These are phyloP conservation scores for Hypomecis atomaria DNA, from an alignment of 2,888 invertebrate genomes.

Conservation along the genomic window DNA sequence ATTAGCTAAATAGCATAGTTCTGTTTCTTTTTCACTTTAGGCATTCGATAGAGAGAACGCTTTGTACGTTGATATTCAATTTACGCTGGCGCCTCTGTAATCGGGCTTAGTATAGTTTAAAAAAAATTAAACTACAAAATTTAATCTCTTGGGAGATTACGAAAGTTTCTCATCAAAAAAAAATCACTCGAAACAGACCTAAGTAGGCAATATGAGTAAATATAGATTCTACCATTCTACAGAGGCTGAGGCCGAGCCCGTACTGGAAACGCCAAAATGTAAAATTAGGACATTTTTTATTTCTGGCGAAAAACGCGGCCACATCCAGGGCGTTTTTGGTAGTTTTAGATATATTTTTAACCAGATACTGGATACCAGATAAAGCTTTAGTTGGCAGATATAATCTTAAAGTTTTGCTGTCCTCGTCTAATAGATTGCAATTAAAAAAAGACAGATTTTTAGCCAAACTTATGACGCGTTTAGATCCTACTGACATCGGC, in stretches of 20 bases:
- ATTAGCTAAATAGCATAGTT: too few relatives aligned
- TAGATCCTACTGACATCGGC: too few relatives aligned
- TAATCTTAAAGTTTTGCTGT: too few relatives aligned
- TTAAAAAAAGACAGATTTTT: too few relatives aligned
- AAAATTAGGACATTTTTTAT: conserved; percentile 17
- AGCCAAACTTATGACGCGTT: too few relatives aligned
- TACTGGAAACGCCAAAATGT: conserved; percentile 16
- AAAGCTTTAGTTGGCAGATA: too few relatives aligned
- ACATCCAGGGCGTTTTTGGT: background rate
- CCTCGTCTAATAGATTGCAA: too few relatives aligned
- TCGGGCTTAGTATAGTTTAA: background rate
- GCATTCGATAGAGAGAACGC: too few relatives aligned
- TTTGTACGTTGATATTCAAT: too few relatives aligned
- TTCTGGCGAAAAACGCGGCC: conserved; percentile 9
- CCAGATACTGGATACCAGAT: too few relatives aligned
- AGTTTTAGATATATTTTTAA: background rate
- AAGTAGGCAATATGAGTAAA: conserved; percentile 21
- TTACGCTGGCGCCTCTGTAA: too few relatives aligned
- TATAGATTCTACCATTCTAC: conserved; percentile 14
- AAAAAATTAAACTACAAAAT: conserved; percentile 25
- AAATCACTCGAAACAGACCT: conserved; percentile 21
- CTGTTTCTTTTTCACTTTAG: too few relatives aligned
- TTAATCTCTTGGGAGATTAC: conserved; percentile 35
- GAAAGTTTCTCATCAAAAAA: conserved; percentile 22
- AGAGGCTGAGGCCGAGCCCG: conserved; percentile 8